Percentiles rank a stretch among this genome's conserved stretches.
Evolutionary conservation across 2,888 invertebrate genomes (phyloP).

Genomic region (Oxytorus armatus): DNA sequence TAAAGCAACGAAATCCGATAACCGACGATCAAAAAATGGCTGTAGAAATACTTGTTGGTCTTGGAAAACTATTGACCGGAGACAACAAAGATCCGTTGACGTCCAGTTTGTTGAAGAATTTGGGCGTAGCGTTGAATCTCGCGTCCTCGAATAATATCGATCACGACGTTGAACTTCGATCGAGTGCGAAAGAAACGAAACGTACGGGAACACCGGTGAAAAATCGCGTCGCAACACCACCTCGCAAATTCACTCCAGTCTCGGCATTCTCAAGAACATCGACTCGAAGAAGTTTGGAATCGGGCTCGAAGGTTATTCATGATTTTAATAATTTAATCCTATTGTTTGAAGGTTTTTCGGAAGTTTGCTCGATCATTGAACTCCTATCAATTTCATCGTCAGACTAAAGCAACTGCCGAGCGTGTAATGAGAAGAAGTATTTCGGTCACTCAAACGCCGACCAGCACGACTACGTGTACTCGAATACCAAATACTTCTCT

Average conservation of each 20-base stretch:
- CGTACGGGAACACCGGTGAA: conserved; percentile 43
- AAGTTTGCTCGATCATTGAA: neutral
- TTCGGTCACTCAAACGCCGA: conserved; percentile 64
- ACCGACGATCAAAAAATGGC: conserved; percentile 71
- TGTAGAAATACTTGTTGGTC: conserved; percentile 73
- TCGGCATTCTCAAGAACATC: conserved; percentile 47
- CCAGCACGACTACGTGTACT: conserved; percentile 40
- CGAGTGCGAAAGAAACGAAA: conserved; percentile 12
- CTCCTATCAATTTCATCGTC: conserved; percentile 19
- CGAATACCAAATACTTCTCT: conserved; percentile 45
- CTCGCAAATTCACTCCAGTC: conserved; percentile 42
- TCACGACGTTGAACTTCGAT: conserved; percentile 29
- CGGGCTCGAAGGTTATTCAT: conserved; percentile 59
- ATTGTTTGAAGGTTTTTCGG: neutral
- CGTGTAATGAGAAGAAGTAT: conserved; percentile 70
- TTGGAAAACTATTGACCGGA: conserved; percentile 74
- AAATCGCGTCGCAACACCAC: conserved; percentile 48
- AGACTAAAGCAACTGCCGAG: conserved; percentile 62
- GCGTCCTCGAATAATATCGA: conserved; percentile 65
- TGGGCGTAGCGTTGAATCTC: conserved; percentile 74
- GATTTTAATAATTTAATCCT: neutral
- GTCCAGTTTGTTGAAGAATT: conserved; percentile 72
- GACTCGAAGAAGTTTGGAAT: conserved; percentile 59
- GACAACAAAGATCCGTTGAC: conserved; percentile 71
- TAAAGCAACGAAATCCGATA: conserved; percentile 52